Evolutionary conservation across 2,113 vertebrate genomes (phyloP), one percentile per base, ranked within the genome.

Genomic region (Rhea americana): DNA sequence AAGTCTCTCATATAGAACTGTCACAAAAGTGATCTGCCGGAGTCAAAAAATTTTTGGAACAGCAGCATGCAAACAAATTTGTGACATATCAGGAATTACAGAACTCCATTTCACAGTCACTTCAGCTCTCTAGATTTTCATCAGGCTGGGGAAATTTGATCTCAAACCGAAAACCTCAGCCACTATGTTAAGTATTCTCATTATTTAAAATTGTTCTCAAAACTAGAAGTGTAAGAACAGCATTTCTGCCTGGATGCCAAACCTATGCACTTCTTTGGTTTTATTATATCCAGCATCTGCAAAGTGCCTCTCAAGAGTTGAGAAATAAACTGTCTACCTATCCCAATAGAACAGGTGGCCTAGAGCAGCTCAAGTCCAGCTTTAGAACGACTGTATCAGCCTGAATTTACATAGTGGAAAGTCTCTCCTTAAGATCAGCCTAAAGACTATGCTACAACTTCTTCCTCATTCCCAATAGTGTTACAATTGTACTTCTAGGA

Each of bases 1-100:
- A 85, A 74, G 70, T 12, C 86, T 12, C 6, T 3, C 59, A 32
- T 13, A 26, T 0, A 84, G 39, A 71, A 76, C 20, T 0, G 3
- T 6, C 53, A 70, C 9, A 83, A 70, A 79, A 47, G 7, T 71
- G 39, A 9, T 41, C 77, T 35, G 32, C 51, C 88, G 48, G 65
- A 91, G 56, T 75, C 48, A n/a, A 13, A 20, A 17, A 39, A 50
- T 11, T 67, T 68, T 45, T 55, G 59, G 47, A 91, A 67, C 1
- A 28, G 68, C 0, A 0, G 47, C 30, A 35, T 0, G 17, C 47
- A 89, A 35, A 68, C 41, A 47, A 53, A 58, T 71, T 47, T 56
- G 16, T 59, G 37, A 85, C 48, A 62, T 71, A 71, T 18, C 63
- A 72, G 48, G 43, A 89, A 48, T 41, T 65, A 59, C 47, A 61